These are phyloP conservation scores for Stegastes partitus DNA, from an alignment of 2,113 vertebrate species.

Conservation along the genomic window DNA sequence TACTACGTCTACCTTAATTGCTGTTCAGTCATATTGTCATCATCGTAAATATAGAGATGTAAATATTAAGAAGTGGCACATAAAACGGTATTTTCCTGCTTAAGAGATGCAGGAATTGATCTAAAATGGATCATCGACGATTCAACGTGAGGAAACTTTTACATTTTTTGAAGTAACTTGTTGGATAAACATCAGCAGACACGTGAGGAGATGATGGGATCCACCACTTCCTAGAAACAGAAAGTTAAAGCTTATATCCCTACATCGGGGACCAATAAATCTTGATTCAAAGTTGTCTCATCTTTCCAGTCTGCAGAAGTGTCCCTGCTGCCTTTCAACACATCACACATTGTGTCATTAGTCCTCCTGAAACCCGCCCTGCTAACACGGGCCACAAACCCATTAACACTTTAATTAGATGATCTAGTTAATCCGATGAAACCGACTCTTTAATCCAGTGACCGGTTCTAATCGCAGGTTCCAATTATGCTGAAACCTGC, in stretches of 20 bases:
- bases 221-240: too few relatives aligned
- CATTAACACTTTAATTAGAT: not conserved
- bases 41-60: too few relatives aligned
- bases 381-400: not conserved
- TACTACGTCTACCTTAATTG: not conserved
- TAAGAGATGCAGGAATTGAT: too few relatives aligned
- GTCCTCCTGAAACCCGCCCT: slow-evolving; percentile 1
- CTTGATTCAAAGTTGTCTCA: not conserved
- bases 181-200: too few relatives aligned
- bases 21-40: not conserved
- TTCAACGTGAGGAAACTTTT: too few relatives aligned
- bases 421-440: slow-evolving; percentile 20
- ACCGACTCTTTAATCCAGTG: slow-evolving; percentile 9
- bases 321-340: not conserved
- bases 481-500: not conserved
- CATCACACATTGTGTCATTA: not conserved
- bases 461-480: not conserved
- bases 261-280: too few relatives aligned
- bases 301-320: not conserved
- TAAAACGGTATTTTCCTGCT: too few relatives aligned
- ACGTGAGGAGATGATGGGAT: not conserved
- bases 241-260: too few relatives aligned
- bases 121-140: too few relatives aligned
- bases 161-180: too few relatives aligned
- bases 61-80: too few relatives aligned